A percentile compares a stretch with the other conserved stretches of the same genome.
phyloP scores from a whole-genome alignment of 2,113 vertebrate species.

The Sphyrna mokarran region DNA sequence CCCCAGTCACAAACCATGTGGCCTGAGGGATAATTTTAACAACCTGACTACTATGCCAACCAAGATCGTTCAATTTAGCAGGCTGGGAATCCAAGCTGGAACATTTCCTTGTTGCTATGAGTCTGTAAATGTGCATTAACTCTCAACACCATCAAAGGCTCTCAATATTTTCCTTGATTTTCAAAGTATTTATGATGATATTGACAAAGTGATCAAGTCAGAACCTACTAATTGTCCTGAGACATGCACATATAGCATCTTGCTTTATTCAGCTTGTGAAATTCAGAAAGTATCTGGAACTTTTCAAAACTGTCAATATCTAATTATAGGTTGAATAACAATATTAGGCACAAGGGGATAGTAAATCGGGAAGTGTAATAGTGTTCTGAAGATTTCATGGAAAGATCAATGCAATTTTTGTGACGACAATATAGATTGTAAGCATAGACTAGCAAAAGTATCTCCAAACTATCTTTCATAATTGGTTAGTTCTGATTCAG shows the following conservation, averaged over 20 bases:
- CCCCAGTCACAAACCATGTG: not conserved
- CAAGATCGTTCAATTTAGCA: not conserved
- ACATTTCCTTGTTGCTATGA: not conserved
- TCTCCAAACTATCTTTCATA: not conserved
- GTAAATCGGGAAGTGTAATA: not conserved
- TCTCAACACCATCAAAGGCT: not conserved
- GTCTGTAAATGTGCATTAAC: not conserved
- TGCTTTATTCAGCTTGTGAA: not conserved
- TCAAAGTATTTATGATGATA: not conserved
- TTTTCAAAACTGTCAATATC: conserved; percentile 5
- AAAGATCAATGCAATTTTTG: conserved; percentile 18
- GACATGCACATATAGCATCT: not conserved
- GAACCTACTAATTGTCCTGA: not conserved
- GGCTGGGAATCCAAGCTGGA: not conserved
- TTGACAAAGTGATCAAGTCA: not conserved
- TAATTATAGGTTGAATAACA: conserved; percentile 24
- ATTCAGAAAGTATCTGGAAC: not conserved
- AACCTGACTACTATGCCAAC: not conserved
- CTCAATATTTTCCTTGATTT: not conserved
- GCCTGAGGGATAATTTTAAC: not conserved
- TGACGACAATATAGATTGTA: not conserved
- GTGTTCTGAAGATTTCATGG: not conserved
- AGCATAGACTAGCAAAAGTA: not conserved
- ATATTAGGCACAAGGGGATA: not conserved
- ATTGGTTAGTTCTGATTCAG: not conserved